phyloP scores from a whole-genome alignment of 2,888 invertebrate genomes.

The Baronia brevicornis region DNA sequence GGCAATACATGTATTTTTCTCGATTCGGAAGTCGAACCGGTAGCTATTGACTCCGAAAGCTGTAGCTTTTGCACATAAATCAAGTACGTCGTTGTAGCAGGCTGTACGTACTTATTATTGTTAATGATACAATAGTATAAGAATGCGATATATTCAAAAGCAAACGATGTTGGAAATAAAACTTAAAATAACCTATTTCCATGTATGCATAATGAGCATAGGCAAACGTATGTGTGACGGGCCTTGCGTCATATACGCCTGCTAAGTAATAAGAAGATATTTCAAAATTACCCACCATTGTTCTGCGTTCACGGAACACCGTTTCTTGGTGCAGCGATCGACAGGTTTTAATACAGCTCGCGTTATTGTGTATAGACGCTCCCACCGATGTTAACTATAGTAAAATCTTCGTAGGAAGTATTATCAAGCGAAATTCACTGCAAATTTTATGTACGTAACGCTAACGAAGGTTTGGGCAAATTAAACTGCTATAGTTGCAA shows the following conservation, averaged over 20 bases:
- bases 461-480: too few relatives aligned
- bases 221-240: constrained; percentile 33
- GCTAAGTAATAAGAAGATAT: constrained; percentile 66
- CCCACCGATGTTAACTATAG: constrained; percentile 46
- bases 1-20: too few relatives aligned
- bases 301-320: constrained; percentile 66
- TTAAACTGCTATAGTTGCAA: too few relatives aligned
- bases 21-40: too few relatives aligned
- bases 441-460: constrained; percentile 27
- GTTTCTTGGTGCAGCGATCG: constrained; percentile 46
- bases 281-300: constrained; percentile 72
- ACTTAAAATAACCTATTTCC: constrained; percentile 39
- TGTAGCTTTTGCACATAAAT: too few relatives aligned
- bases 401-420: constrained; percentile 38
- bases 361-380: constrained; percentile 54
- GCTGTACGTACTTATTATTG: too few relatives aligned
- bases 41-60: too few relatives aligned
- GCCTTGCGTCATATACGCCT: constrained; percentile 61
- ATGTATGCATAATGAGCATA: constrained; percentile 50
- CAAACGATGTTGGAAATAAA: constrained; percentile 34
- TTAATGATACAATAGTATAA: constrained; percentile 9
- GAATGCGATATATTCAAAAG: constrained; percentile 10
- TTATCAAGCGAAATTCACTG: constrained; percentile 29
- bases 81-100: too few relatives aligned
- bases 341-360: constrained; percentile 48